phyloP scores from a whole-genome alignment of 2,113 vertebrate species.

The Gobius niger region DNA sequence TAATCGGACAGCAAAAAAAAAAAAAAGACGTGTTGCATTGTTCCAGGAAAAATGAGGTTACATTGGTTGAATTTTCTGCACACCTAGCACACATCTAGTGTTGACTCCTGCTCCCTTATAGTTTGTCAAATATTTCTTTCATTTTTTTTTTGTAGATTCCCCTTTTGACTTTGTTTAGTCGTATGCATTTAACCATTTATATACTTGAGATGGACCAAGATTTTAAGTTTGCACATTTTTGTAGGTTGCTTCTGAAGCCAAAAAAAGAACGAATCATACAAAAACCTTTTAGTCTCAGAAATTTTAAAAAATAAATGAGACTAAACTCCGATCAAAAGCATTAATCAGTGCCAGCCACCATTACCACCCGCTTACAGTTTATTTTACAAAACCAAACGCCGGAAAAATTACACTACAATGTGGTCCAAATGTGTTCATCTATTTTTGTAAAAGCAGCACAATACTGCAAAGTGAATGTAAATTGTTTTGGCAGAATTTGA shows the following conservation, averaged over 20 bases:
- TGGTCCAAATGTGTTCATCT: slow-evolving; percentile 55
- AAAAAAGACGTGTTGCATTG: slow-evolving; percentile 60
- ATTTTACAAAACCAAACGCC: not conserved
- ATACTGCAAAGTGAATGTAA: slow-evolving; percentile 62
- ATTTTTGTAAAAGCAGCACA: slow-evolving; percentile 57
- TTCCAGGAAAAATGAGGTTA: slow-evolving; percentile 47
- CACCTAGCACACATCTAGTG: slow-evolving; percentile 40
- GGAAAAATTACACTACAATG: slow-evolving; percentile 46
- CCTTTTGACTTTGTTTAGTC: not conserved
- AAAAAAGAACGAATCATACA: slow-evolving; percentile 47
- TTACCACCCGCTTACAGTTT: slow-evolving; percentile 1
- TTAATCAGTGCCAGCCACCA: slow-evolving; percentile 35
- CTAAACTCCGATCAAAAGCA: slow-evolving; percentile 20
- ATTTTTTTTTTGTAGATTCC: no score
- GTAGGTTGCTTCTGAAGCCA: slow-evolving; percentile 68
- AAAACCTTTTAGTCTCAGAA: slow-evolving; percentile 35
- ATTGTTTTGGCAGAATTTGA: slow-evolving; percentile 56
- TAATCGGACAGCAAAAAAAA: slow-evolving; percentile 62
- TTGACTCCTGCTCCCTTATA: slow-evolving; percentile 29
- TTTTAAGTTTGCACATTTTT: slow-evolving; percentile 77
- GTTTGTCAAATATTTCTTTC: slow-evolving; percentile 27
- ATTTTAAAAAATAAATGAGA: slow-evolving; percentile 11
- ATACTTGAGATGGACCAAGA: slow-evolving; percentile 77
- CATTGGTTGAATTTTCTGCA: slow-evolving; percentile 47
- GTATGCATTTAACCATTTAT: slow-evolving; percentile 62